These are phyloP conservation scores for Antigone vipio DNA, from an alignment of 2,113 vertebrate genomes.

Conservation along the genomic window DNA sequence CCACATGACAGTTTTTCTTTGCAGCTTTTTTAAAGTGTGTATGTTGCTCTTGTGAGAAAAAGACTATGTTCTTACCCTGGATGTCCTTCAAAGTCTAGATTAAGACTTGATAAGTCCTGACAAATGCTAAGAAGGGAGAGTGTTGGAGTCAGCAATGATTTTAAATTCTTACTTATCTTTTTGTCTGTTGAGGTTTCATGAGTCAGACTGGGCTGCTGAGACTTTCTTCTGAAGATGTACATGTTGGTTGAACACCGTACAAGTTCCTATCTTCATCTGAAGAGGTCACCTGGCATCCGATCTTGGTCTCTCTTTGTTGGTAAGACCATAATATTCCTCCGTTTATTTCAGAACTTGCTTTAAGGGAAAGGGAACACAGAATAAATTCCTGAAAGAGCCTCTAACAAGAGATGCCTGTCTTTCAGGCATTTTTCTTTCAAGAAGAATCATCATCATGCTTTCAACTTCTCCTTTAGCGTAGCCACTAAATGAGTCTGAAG, in stretches of 20 bases:
- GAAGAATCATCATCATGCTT: background rate
- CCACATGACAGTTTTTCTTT: background rate
- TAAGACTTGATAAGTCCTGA: background rate
- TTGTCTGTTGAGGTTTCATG: background rate
- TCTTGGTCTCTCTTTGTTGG: slow-evolving; percentile 95
- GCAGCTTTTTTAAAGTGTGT: background rate
- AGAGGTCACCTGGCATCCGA: slow-evolving; percentile 89
- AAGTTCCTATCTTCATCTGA: slow-evolving; percentile 81
- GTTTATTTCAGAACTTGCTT: background rate
- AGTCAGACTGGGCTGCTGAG: background rate
- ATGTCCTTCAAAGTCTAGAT: background rate
- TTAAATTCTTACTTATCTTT: background rate
- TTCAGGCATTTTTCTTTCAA: background rate
- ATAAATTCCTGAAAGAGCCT: background rate
- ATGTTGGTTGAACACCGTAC: slow-evolving; percentile 86
- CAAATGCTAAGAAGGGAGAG: background rate
- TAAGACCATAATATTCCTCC: slow-evolving; percentile 59
- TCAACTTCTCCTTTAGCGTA: background rate
- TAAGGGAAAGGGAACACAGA: background rate
- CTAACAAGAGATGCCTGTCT: background rate
- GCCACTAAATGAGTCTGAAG: background rate
- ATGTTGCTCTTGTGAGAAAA: background rate
- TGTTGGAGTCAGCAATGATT: background rate
- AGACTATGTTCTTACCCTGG: background rate
- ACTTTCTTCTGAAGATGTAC: slow-evolving; percentile 80